Base-by-base conservation (phyloP, 2,888 invertebrate genomes). In the Pandemis cinnamomeana region DNA sequence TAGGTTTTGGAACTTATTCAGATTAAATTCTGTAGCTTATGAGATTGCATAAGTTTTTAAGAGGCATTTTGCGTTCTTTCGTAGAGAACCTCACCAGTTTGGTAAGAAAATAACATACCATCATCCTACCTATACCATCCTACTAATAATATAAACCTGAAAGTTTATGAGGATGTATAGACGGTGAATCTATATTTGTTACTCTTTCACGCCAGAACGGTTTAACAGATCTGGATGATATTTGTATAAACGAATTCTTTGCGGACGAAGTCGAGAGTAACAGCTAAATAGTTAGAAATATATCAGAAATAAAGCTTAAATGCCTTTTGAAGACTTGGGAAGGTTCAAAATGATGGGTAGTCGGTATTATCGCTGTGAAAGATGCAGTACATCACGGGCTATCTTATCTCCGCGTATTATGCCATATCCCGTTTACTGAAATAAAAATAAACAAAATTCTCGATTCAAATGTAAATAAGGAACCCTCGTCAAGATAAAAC, bases 401-500 rank as follows among this genome's bases (percentile, higher is more conserved):
- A 61, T 42, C 61, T 61, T 61, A 61, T 61, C 61, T 36, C 20
- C n/a, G 7, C 61, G 42, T 58, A 58, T 58, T 58, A 58, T 58
- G 58, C 58, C 27, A 58, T 58, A 58, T 58, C 60, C 15, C 53
- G 20, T 63, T 53, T 53, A 51, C 66, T 51, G 44, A 64, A 70
- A 66, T 70, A 74, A 70, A 69, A 67, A 67, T 55, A 74, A 61
- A 74, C 69, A 58, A 62, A 66, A 72, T 66, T 62, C 75, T 70
- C 72, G 64, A 67, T 77, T 75, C 69, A 81, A 83, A 87, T 90
- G 86, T 87, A 86, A 89, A 89, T 87, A 85, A 85, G 85, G 78
- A 73, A 88, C 89, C 90, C 88, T 89, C 83, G 86, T 90, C 90
- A 90, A 82, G 83, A 80, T 83, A 83, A 87, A 85, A 82, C 83